Evolutionary conservation across 2,797 vertebrate genomes (phyloP).

Genomic region (Vireo griseus): DNA sequence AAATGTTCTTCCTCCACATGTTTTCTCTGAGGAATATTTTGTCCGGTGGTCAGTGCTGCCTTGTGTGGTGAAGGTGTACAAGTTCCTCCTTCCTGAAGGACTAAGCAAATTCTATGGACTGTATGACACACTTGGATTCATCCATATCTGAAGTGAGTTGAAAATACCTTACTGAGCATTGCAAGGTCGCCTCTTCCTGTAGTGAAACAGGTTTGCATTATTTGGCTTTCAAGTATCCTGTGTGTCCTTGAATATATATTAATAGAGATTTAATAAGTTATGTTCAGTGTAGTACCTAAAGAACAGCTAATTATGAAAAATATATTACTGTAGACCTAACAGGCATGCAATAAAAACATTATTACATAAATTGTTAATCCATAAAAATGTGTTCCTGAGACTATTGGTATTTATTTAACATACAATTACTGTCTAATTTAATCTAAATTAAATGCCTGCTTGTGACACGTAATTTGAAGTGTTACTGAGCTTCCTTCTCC

Average conservation of each 20-base stretch:
- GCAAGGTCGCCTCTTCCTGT: background rate
- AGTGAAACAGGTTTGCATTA: background rate
- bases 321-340: constrained; percentile 51
- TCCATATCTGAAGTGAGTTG: background rate
- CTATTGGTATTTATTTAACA: constrained; percentile 71
- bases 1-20: background rate
- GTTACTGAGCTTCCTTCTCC: constrained; percentile 57
- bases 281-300: constrained; percentile 60
- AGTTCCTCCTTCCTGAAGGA: background rate
- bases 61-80: background rate
- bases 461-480: constrained; percentile 64
- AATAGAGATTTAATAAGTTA: constrained; percentile 25
- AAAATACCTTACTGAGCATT: background rate
- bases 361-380: constrained; percentile 69
- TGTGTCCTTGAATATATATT: background rate
- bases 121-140: background rate
- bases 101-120: background rate
- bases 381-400: constrained; percentile 65
- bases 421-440: constrained; percentile 76
- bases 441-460: constrained; percentile 73
- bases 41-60: background rate
- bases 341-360: constrained; percentile 65
- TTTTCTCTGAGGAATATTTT: background rate
- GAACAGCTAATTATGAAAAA: constrained; percentile 68
- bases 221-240: background rate